Evolutionary conservation across 2,797 vertebrate species (phyloP).

Genomic region (Rallus crepitans): DNA sequence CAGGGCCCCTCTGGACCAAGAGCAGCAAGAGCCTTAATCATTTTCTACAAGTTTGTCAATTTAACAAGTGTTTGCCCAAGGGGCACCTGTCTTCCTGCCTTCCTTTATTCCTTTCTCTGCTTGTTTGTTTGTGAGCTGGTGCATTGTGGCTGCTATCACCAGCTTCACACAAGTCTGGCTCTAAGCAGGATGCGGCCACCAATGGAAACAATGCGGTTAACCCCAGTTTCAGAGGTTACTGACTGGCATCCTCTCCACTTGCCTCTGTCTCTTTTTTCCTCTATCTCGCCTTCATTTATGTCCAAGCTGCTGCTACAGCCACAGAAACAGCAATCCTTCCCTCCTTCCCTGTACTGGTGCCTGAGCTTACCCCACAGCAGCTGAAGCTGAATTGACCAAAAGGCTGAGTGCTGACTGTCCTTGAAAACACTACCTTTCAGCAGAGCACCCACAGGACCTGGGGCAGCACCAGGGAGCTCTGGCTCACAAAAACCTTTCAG

Average conservation of each 20-base stretch:
- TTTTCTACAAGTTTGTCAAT: conserved; percentile 76
- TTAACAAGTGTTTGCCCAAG: conserved; percentile 75
- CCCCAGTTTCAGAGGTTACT: conserved; percentile 30
- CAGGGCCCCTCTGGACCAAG: conserved; percentile 57
- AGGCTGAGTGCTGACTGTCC: neutral
- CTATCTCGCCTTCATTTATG: neutral
- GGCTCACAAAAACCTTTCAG: neutral
- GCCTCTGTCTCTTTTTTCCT: neutral
- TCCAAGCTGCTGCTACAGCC: neutral
- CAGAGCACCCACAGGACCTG: neutral
- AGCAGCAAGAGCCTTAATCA: conserved; percentile 72
- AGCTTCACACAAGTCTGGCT: neutral
- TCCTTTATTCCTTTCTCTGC: conserved; percentile 61
- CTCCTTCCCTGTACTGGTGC: neutral
- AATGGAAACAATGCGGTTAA: neutral
- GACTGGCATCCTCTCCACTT: neutral
- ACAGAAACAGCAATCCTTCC: neutral
- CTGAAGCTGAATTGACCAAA: neutral
- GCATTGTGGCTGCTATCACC: conserved; percentile 38
- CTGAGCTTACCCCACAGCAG: neutral
- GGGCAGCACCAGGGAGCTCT: neutral
- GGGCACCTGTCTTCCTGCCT: conserved; percentile 70
- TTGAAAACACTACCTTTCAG: neutral
- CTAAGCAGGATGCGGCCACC: neutral
- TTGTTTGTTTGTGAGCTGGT: conserved; percentile 57